Base-by-base conservation (phyloP, 2,113 vertebrate species). In the Xenopus tropicalis region DNA sequence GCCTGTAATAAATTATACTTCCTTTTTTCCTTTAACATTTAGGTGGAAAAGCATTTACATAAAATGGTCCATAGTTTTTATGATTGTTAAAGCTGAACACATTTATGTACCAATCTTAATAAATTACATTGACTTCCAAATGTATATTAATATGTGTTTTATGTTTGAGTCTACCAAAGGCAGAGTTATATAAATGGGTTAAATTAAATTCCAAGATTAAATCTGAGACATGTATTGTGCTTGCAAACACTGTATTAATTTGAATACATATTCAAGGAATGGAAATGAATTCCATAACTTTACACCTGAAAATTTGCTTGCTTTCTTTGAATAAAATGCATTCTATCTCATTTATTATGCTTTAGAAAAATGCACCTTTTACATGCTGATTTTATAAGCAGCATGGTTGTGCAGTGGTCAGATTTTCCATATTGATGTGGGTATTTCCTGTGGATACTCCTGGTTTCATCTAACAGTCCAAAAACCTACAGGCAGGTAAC, bases 11-110 rank as follows among this genome's bases (percentile, higher is more conserved):
- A 74, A 74, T 74, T 48, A 64, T 43, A 23, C 63, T 6, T 29
- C 6, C 16, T 54, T 37, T 48, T 17, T 23, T 56, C 54, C 16
- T 11, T 24, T 21, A 64, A 61, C 63, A 21, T 74, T 67, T 59
- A 64, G 58, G 72, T 48, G 52, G 42, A 23, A 74, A 61, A 74
- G 66, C 63, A 67, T 67, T 74, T 74, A 67, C 72, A 74, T 74
- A 74, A 74, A 74, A 74, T 21, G 43, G 62, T 16, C 48, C 56
- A 59, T 23, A 29, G 24, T 74, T 66, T 73, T 74, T 74, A 51
- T 74, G 46, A 74, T 74, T 67, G 61, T 64, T 66, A 67, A 74
- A 66, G 52, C 13, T 1, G 14, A 21, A 3, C 14, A 24, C 67
- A 66, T 61, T 56, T 42, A 24, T 44, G 48, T 48, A 46, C 64